phyloP scores from a whole-genome alignment of 2,113 vertebrate genomes.

The Mormyrus iriodes region DNA sequence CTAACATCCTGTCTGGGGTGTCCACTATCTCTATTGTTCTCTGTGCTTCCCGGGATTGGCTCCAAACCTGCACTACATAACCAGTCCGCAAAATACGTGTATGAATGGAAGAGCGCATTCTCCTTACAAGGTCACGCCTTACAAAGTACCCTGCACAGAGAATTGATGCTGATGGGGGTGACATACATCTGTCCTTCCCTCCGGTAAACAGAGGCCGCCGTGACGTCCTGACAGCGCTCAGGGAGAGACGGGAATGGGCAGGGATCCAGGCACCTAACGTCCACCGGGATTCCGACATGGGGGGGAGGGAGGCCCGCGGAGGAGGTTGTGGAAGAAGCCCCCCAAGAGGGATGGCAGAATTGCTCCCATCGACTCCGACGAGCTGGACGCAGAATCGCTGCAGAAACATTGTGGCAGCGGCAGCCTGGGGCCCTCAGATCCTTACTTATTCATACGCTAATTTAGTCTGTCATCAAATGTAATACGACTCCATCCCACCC shows the following conservation, averaged over 20 bases:
- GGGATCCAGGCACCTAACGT: background rate
- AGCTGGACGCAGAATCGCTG: background rate
- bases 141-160: background rate
- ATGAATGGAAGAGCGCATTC: background rate
- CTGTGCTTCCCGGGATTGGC: background rate
- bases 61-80: background rate
- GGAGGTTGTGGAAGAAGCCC: background rate
- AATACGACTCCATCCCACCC: background rate
- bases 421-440: background rate
- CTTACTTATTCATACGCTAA: background rate
- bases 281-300: background rate
- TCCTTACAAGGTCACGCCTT: background rate
- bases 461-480: constrained; percentile 5
- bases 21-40: background rate
- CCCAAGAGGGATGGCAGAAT: background rate
- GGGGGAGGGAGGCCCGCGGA: background rate
- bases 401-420: background rate
- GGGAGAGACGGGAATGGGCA: background rate
- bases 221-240: background rate
- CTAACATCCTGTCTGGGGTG: background rate
- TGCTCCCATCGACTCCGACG: background rate
- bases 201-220: background rate
- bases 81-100: background rate
- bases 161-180: background rate
- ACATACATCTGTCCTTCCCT: background rate